Evolutionary conservation across 2,797 vertebrate genomes (phyloP).

Genomic region (Brachyrhaphis roseni): DNA sequence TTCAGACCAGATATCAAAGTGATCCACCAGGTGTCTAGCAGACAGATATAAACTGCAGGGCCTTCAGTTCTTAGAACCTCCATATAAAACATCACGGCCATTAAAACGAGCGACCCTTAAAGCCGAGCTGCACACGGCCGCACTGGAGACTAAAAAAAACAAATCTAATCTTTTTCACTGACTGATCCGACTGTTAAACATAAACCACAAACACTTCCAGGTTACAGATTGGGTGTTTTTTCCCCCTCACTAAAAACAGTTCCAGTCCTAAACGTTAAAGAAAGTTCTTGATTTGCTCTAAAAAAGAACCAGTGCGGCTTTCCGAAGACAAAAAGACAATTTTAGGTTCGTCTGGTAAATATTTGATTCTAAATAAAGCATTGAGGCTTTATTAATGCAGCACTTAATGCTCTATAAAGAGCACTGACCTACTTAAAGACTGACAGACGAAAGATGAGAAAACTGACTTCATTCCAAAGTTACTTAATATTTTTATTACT

Average conservation of each 20-base stretch:
- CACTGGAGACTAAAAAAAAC: background rate
- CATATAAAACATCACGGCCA: background rate
- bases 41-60: background rate
- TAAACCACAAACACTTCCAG: background rate
- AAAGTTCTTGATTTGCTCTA: background rate
- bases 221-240: background rate
- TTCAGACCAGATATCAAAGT: background rate
- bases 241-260: background rate
- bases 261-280: background rate
- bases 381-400: background rate
- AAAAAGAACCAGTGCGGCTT: background rate
- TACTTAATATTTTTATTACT: background rate
- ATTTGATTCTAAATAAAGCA: background rate
- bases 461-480: background rate
- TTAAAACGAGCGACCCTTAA: background rate
- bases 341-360: background rate
- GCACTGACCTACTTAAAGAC: background rate
- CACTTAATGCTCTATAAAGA: background rate
- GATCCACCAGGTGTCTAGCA: background rate
- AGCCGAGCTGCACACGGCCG: background rate
- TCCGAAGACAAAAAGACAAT: background rate
- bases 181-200: background rate
- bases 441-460: background rate
- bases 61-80: background rate
- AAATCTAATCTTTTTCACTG: background rate